These are phyloP conservation scores for Drosophila cardini DNA, from an alignment of 1,140 invertebrate genomes.

Conservation along the genomic window DNA sequence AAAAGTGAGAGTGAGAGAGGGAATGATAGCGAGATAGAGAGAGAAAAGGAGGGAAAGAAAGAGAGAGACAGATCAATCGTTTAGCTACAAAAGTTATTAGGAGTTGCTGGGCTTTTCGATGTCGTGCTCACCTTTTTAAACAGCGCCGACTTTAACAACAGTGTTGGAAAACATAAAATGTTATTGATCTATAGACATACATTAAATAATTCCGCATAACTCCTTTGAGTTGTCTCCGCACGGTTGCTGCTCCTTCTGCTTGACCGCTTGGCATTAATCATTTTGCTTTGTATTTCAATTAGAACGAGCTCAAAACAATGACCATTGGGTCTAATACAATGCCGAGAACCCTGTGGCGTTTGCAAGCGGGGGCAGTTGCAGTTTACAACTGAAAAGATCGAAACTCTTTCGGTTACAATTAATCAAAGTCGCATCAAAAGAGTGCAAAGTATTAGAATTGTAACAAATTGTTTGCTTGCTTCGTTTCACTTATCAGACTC, in stretches of 20 bases:
- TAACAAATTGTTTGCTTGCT: constrained; percentile 46
- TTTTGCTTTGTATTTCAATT: constrained; percentile 59
- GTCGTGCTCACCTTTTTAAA: too few species aligned
- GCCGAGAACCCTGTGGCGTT: constrained; percentile 26
- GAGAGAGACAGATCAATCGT: too few species aligned
- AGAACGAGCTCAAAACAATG: constrained; percentile 44
- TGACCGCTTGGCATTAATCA: constrained; percentile 48
- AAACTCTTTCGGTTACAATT: constrained; percentile 68
- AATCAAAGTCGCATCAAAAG: constrained; percentile 58
- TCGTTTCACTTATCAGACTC: constrained; percentile 1
- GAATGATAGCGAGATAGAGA: too few species aligned
- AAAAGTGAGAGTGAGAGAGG: not conserved
- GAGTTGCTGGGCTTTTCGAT: too few species aligned
- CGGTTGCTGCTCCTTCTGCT: too few species aligned
- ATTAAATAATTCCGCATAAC: constrained; percentile 36
- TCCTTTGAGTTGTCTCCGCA: constrained; percentile 4
- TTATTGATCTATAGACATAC: constrained; percentile 5
- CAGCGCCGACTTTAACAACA: too few species aligned
- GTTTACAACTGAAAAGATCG: constrained; percentile 8
- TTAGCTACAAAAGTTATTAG: too few species aligned
- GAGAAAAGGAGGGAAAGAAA: not conserved
- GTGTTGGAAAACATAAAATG: not conserved
- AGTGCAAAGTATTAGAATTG: constrained; percentile 53
- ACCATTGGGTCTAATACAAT: not conserved
- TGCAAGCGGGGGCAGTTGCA: constrained; percentile 22